Conservation (phyloP, 2,113 vertebrate species). For the Typhlomys cinereus region DNA sequence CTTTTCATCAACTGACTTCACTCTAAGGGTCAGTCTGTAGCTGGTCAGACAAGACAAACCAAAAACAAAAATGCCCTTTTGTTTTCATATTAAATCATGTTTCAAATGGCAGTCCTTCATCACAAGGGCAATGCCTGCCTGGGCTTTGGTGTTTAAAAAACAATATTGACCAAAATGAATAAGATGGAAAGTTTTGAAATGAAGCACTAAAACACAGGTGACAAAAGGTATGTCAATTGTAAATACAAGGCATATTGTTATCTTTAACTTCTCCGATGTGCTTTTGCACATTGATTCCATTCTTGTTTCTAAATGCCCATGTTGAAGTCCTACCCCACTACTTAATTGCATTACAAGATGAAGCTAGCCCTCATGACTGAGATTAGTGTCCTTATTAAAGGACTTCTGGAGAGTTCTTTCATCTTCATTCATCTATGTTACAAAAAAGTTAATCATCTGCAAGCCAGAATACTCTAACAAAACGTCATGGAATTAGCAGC, state of each 20-base stretch:
- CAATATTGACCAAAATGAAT: constrained; percentile 6
- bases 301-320: not conserved
- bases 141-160: constrained; percentile 40
- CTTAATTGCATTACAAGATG: not conserved
- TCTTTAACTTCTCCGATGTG: not conserved
- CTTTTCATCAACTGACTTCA: constrained; percentile 51
- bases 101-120: constrained; percentile 56
- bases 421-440: not conserved
- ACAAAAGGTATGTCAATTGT: not conserved
- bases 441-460: not conserved
- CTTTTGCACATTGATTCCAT: not conserved
- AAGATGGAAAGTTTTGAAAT: constrained; percentile 27
- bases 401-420: not conserved
- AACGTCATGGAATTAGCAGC: too few relatives aligned
- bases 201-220: not conserved
- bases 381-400: not conserved
- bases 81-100: not conserved
- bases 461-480: not conserved
- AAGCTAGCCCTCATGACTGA: not conserved
- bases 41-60: constrained; percentile 51
- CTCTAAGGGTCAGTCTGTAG: constrained; percentile 37
- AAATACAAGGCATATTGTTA: constrained; percentile 1
- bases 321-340: not conserved
- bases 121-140: not conserved
- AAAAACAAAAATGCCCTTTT: constrained; percentile 9